These are phyloP conservation scores for Apeltes quadracus DNA, from an alignment of 2,113 vertebrate genomes.

Conservation along the genomic window DNA sequence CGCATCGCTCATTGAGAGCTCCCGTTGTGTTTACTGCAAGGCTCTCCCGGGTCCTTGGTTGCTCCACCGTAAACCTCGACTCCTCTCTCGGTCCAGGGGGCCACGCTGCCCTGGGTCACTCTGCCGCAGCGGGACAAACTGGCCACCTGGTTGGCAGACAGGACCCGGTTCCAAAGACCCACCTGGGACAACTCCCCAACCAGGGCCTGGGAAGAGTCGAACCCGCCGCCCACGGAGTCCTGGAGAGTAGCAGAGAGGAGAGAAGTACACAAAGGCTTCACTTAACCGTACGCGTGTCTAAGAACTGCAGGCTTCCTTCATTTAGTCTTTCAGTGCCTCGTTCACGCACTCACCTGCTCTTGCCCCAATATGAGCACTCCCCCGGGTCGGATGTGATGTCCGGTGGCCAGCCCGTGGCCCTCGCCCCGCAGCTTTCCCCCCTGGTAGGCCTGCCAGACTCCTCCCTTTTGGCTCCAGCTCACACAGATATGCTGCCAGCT, in stretches of 20 bases:
- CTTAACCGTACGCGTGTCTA: background rate
- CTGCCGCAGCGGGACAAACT: slow-evolving; percentile 89
- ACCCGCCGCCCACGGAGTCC: slow-evolving; percentile 90
- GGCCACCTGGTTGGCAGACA: slow-evolving; percentile 85
- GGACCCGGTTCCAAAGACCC: slow-evolving; percentile 90
- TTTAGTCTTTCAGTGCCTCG: background rate
- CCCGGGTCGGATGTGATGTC: slow-evolving; percentile 91
- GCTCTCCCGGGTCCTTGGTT: slow-evolving; percentile 84
- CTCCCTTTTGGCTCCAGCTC: slow-evolving; percentile 91
- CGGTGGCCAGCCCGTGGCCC: slow-evolving; percentile 88
- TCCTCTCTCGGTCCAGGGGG: slow-evolving; percentile 88
- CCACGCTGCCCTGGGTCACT: slow-evolving; percentile 85
- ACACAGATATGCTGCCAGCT: slow-evolving; percentile 95
- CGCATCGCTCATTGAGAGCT: slow-evolving; percentile 67
- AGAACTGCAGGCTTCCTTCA: background rate
- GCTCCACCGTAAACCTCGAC: slow-evolving; percentile 90
- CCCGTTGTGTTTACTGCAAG: slow-evolving; percentile 86
- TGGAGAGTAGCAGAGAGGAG: slow-evolving; percentile 25
- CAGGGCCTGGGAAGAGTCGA: slow-evolving; percentile 93
- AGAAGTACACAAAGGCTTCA: background rate
- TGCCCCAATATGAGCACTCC: slow-evolving; percentile 92
- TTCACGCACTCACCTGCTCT: slow-evolving; percentile 86
- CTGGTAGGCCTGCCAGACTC: slow-evolving; percentile 88
- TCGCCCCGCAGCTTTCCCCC: slow-evolving; percentile 88
- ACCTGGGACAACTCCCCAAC: slow-evolving; percentile 95